Conservation (phyloP, 2,797 vertebrate species). For the Argya squamiceps region DNA sequence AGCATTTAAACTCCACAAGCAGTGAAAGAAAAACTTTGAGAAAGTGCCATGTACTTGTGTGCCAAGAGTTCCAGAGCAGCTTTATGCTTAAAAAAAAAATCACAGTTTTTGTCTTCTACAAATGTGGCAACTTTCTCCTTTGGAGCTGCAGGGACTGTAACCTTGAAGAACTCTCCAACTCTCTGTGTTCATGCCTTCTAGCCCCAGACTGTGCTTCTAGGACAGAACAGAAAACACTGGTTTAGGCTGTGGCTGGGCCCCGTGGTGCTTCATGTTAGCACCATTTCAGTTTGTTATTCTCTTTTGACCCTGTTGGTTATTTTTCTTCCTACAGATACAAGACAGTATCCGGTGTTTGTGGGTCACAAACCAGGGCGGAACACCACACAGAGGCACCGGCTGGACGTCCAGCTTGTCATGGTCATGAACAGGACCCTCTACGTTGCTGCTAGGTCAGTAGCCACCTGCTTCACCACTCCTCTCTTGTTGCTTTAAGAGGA, state of each 20-base stretch:
- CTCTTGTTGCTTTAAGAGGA: not conserved
- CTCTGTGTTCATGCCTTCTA: not conserved
- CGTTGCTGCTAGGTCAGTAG: constrained; percentile 91
- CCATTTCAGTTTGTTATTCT: constrained; percentile 31
- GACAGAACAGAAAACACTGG: not conserved
- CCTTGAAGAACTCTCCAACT: not conserved
- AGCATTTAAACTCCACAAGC: constrained; percentile 62
- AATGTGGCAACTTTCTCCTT: not conserved
- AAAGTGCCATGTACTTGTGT: constrained; percentile 51
- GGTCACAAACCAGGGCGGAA: constrained; percentile 98
- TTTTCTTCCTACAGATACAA: constrained; percentile 87
- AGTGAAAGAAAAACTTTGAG: constrained; percentile 62
- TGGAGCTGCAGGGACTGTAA: not conserved
- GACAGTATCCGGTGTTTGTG: constrained; percentile 97
- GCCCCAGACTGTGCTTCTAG: not conserved
- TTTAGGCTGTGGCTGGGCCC: not conserved
- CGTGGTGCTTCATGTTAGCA: not conserved
- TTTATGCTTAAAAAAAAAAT: constrained; percentile 4
- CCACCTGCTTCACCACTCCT: not conserved
- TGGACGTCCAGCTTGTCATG: constrained; percentile 97
- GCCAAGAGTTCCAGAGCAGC: constrained; percentile 43
- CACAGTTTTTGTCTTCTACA: not conserved
- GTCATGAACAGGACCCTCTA: constrained; percentile 96
- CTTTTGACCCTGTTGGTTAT: not conserved
- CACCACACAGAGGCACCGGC: constrained; percentile 92